These are phyloP conservation scores for Potorous gilbertii DNA, from an alignment of 2,797 vertebrate genomes.

Conservation along the genomic window DNA sequence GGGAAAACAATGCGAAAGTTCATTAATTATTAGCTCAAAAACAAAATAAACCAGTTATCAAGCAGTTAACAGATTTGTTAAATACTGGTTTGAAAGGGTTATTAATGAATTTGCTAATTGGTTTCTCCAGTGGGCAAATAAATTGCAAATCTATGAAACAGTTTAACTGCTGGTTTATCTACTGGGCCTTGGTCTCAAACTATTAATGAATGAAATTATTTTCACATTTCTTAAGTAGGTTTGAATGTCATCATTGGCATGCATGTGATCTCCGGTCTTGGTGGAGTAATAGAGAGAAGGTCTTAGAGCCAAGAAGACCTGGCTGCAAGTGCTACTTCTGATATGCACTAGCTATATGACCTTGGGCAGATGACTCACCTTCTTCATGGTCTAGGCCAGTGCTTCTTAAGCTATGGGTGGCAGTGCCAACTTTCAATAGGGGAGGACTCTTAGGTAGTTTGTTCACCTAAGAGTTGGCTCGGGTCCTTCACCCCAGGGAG, in stretches of 20 bases:
- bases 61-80: background rate
- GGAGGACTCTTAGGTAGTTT: background rate
- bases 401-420: too few relatives aligned
- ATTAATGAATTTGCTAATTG: background rate
- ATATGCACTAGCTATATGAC: rapidly evolving
- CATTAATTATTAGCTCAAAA: background rate
- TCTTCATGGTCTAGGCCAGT: background rate
- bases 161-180: background rate
- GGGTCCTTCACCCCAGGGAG: background rate
- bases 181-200: background rate
- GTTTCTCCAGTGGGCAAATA: background rate
- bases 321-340: background rate
- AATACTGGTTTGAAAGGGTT: background rate
- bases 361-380: too few relatives aligned
- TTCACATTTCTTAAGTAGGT: background rate
- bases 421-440: background rate
- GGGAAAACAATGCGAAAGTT: background rate
- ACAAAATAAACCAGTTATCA: background rate
- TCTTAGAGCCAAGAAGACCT: too few relatives aligned
- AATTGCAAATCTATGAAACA: background rate
- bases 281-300: too few relatives aligned
- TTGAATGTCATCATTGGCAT: background rate
- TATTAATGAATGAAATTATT: background rate
- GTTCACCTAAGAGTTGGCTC: background rate
- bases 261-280: too few relatives aligned